Conservation (phyloP, 2,113 vertebrate genomes). For the Cinclus mexicanus region DNA sequence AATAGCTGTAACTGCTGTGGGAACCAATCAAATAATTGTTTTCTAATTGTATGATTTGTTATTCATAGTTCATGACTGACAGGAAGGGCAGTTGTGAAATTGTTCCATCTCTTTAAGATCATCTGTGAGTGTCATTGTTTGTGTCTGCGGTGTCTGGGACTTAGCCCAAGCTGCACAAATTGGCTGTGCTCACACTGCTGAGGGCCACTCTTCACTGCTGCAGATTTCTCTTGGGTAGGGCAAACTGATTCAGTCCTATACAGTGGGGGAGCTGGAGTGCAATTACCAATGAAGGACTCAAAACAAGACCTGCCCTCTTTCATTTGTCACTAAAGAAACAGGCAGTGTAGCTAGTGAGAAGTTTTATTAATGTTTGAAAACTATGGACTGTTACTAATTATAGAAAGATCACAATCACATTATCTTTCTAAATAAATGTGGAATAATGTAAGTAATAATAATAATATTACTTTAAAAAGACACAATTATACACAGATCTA, state of each 20-base stretch:
- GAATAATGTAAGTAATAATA: neutral
- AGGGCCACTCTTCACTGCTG: neutral
- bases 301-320: neutral
- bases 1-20: neutral
- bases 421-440: neutral
- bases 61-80: constrained; percentile 1
- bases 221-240: neutral
- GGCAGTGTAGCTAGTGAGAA: neutral
- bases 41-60: neutral
- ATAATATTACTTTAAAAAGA: neutral
- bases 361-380: neutral
- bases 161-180: neutral
- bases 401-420: neutral
- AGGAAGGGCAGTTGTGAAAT: neutral
- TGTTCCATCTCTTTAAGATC: neutral
- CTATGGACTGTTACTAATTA: neutral
- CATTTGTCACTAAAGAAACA: neutral
- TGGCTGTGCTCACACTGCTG: neutral
- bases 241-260: neutral
- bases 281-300: neutral
- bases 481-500: neutral
- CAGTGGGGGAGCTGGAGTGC: neutral
- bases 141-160: neutral
- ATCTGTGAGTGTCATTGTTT: neutral
- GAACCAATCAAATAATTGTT: neutral